These are phyloP conservation scores for Nyctalus aviator DNA, from an alignment of 2,797 vertebrate genomes.

Conservation along the genomic window DNA sequence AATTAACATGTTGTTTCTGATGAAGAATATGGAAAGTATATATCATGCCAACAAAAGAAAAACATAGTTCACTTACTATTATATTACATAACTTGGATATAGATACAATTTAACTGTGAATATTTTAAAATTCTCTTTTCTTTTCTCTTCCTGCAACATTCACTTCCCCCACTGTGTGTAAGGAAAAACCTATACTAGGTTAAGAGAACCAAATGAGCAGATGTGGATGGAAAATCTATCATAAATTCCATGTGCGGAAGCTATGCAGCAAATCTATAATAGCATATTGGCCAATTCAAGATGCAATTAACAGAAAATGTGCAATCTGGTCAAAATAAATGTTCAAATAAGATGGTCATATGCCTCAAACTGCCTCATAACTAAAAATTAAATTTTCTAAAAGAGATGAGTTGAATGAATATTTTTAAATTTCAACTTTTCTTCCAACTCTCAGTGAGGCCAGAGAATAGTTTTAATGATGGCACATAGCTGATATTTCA, in stretches of 20 bases:
- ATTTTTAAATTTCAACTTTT: slow-evolving; percentile 65
- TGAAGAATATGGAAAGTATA: neutral
- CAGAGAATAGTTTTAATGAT: slow-evolving; percentile 15
- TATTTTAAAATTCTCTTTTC: slow-evolving; percentile 23
- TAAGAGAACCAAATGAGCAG: slow-evolving; percentile 80
- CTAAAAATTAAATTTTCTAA: slow-evolving; percentile 49
- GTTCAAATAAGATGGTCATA: slow-evolving; percentile 70
- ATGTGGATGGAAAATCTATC: slow-evolving; percentile 77
- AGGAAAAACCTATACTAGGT: slow-evolving; percentile 63
- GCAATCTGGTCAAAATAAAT: slow-evolving; percentile 80
- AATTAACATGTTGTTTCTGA: slow-evolving; percentile 45
- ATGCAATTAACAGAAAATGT: slow-evolving; percentile 80
- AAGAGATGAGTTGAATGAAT: slow-evolving; percentile 21
- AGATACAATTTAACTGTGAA: slow-evolving; percentile 54
- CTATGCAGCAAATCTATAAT: slow-evolving; percentile 72
- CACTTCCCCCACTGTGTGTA: neutral
- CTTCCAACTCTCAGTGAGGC: neutral
- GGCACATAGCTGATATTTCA: neutral
- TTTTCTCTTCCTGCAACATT: neutral
- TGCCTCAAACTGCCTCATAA: slow-evolving; percentile 24
- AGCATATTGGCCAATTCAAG: slow-evolving; percentile 68
- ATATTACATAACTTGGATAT: slow-evolving; percentile 55
- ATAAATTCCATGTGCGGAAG: slow-evolving; percentile 76
- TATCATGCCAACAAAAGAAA: neutral
- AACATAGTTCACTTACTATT: slow-evolving; percentile 63